These are phyloP conservation scores for Rhodeus uyekii DNA, from an alignment of 2,797 vertebrate genomes.

Conservation along the genomic window DNA sequence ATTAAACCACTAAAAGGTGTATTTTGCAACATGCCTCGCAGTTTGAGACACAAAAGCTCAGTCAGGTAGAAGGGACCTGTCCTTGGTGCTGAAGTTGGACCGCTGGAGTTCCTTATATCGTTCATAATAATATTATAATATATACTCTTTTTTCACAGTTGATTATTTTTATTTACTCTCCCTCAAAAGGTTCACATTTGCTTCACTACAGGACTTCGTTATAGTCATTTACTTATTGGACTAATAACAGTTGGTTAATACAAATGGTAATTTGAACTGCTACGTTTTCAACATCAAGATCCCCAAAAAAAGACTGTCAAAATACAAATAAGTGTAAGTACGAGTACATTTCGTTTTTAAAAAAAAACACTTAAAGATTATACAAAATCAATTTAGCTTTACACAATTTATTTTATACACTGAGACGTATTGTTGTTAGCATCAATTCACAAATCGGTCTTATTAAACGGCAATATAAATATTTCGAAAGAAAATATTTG, in stretches of 20 bases:
- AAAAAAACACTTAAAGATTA: background rate
- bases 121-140: background rate
- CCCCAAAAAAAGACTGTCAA: background rate
- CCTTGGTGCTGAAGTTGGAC: conserved; percentile 39
- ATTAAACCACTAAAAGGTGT: background rate
- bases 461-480: background rate
- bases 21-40: background rate
- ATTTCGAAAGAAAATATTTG: background rate
- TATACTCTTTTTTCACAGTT: background rate
- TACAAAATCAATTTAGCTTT: background rate
- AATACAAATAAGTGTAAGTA: background rate
- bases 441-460: background rate
- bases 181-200: background rate
- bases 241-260: background rate
- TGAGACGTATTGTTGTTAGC: background rate
- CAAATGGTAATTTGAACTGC: background rate
- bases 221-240: too few species aligned
- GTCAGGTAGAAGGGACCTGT: conserved; percentile 26
- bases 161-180: background rate
- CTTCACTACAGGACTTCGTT: background rate
- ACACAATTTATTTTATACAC: background rate
- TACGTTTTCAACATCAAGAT: background rate
- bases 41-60: background rate
- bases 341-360: background rate
- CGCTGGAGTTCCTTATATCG: too few species aligned